Conservation (phyloP, 1,140 invertebrate genomes). For the Aphelinus atriplicis region DNA sequence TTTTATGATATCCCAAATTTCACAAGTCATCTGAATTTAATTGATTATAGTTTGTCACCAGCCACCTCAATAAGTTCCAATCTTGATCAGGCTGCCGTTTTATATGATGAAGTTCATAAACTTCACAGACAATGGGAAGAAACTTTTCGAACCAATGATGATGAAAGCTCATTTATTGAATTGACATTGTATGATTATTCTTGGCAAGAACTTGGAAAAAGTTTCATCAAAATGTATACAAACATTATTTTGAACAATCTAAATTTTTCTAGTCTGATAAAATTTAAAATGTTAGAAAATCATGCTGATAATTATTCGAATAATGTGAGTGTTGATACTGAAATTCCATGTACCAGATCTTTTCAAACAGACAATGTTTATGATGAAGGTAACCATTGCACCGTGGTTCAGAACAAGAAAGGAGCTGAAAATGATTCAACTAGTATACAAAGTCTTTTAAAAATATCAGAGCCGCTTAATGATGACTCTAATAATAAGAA, state of each 20-base stretch:
- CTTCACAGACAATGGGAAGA: too few relatives aligned
- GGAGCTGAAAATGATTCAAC: too few relatives aligned
- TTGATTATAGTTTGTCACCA: not conserved
- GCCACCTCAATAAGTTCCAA: too few relatives aligned
- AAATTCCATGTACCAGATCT: not conserved
- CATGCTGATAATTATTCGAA: slow-evolving; percentile 1
- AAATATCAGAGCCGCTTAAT: slow-evolving; percentile 27
- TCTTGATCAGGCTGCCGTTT: slow-evolving; percentile 65
- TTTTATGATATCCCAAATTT: slow-evolving; percentile 72
- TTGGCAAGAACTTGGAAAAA: slow-evolving; percentile 76
- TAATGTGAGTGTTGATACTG: too few relatives aligned
- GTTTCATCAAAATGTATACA: slow-evolving; percentile 74
- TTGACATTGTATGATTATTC: slow-evolving; percentile 65
- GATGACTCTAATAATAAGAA: slow-evolving; percentile 26
- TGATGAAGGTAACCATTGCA: slow-evolving; percentile 35
- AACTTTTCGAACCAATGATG: too few relatives aligned
- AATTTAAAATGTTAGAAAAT: slow-evolving; percentile 39
- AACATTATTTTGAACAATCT: slow-evolving; percentile 71
- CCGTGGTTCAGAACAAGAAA: not conserved
- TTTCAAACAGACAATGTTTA: slow-evolving; percentile 28
- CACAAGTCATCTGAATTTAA: not conserved
- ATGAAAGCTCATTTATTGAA: too few relatives aligned
- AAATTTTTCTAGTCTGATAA: slow-evolving; percentile 48
- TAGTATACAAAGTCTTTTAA: too few relatives aligned
- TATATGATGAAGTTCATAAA: too few relatives aligned